Base-by-base conservation (phyloP, 2,797 vertebrate species). In the Chelon labrosus region DNA sequence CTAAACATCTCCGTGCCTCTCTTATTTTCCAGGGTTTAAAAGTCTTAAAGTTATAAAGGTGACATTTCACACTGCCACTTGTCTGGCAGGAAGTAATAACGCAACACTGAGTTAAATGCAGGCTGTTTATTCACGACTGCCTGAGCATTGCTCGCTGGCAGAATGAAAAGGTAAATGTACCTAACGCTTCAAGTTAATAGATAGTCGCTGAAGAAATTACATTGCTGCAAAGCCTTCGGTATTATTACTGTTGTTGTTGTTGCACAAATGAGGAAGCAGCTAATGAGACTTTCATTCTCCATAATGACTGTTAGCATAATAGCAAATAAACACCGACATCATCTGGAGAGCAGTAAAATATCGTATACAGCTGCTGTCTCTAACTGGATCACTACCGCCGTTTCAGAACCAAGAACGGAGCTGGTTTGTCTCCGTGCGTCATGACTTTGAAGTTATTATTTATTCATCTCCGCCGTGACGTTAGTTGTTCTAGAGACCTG, bases 21-120 rank as follows among this genome's bases (percentile, higher is more conserved):
- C 16, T 67, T 25, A 20, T 49, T 47, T 22, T 64, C n/a, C 38
- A 35, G 42, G 47, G 66, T 71, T 70, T 44, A 71, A 20, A 71
- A 10, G 25, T 58, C 20, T 46, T 44, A 59, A 31, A 35, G 49
- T 56, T 66, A 38, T 46, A 51, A 31, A 71, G 37, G 51, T 61
- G 41, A 27, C 16, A 66, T 65, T 74, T 75, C 56, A 65, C 50
- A 70, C 31, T 11, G 66, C 12, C 13, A 31, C 17, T 47, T 51
- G 4, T 73, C 51, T 46, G 53, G 2, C 22, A 63, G 27, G 12
- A 59, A 55, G 56, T 2, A 27, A 67, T 56, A 14, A 53, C 2
- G 37, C 60, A 70, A 67, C 7, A 2, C 10, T n/a, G 22, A 54
- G 59, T 68, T 64, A 42, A 53, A 31, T 37, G 47, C 42, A 35